These are phyloP conservation scores for Pollachius pollachius DNA, from an alignment of 2,113 vertebrate genomes.

Conservation along the genomic window DNA sequence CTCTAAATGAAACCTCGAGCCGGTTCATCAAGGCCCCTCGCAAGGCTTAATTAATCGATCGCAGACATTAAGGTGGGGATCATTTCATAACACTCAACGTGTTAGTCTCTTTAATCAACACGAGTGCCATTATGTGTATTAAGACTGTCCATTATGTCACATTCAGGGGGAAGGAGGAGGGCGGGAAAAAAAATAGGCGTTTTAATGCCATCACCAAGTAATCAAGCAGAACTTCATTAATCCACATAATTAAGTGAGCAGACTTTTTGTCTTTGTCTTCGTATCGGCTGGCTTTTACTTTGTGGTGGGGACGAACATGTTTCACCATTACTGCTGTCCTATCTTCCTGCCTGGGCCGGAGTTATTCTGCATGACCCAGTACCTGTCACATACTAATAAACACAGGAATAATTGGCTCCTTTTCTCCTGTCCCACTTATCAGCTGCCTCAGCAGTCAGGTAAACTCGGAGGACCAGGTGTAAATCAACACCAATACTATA, in stretches of 20 bases:
- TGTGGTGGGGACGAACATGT: slow-evolving; percentile 76
- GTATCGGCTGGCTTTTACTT: slow-evolving; percentile 69
- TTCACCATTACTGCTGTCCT: slow-evolving; percentile 77
- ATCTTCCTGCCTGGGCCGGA: slow-evolving; percentile 77
- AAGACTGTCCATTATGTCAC: slow-evolving; percentile 71
- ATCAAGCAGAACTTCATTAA: slow-evolving; percentile 82
- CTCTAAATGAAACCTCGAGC: slow-evolving; percentile 51
- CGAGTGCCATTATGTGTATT: slow-evolving; percentile 71
- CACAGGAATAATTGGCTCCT: slow-evolving; percentile 79
- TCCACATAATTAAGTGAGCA: slow-evolving; percentile 80
- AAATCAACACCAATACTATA: background rate
- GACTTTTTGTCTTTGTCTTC: slow-evolving; percentile 72
- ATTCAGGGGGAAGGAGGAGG: slow-evolving; percentile 31
- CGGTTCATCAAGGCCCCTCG: slow-evolving; percentile 54
- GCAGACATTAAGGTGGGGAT: slow-evolving; percentile 16
- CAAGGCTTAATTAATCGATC: slow-evolving; percentile 66
- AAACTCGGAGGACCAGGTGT: slow-evolving; percentile 24
- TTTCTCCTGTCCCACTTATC: slow-evolving; percentile 52
- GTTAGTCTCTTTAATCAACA: slow-evolving; percentile 67
- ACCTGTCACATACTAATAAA: slow-evolving; percentile 82
- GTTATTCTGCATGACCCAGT: slow-evolving; percentile 79
- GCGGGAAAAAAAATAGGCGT: slow-evolving; percentile 60
- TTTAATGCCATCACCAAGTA: slow-evolving; percentile 73
- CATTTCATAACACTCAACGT: slow-evolving; percentile 53
- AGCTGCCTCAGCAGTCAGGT: slow-evolving; percentile 51